phyloP scores from a whole-genome alignment of 2,888 invertebrate species.

The Drosophila demipolita region DNA sequence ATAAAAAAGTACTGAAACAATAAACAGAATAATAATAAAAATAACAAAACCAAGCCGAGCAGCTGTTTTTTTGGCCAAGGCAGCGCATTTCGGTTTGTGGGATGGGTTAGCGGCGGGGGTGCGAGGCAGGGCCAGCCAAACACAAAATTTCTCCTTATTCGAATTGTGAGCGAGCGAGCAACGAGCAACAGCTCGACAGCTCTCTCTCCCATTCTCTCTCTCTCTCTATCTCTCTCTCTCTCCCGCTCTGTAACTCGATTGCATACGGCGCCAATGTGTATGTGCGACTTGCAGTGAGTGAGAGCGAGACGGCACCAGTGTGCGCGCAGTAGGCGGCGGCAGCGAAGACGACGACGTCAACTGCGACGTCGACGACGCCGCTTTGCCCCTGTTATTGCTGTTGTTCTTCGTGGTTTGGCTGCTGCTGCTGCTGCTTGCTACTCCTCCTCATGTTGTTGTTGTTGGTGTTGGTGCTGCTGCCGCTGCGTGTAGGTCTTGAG shows the following conservation, averaged over 20 bases:
- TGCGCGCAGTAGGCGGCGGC: constrained; percentile 60
- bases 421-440: constrained; percentile 24
- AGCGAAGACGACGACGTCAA: constrained; percentile 25
- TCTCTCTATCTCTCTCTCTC: neutral
- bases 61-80: constrained; percentile 57
- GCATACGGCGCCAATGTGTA: constrained; percentile 23
- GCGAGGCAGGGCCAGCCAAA: constrained; percentile 41
- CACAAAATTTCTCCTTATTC: constrained; percentile 52
- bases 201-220: constrained; percentile 27
- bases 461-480: constrained; percentile 65
- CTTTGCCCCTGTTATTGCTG: constrained; percentile 45
- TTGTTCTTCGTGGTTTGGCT: constrained; percentile 16
- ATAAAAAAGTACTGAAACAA: constrained; percentile 59
- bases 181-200: constrained; percentile 19
- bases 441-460: constrained; percentile 34
- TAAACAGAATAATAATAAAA: constrained; percentile 70
- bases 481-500: constrained; percentile 80
- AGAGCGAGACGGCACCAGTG: constrained; percentile 62
- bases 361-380: constrained; percentile 27
- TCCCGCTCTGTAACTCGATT: neutral
- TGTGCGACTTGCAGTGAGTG: constrained; percentile 25
- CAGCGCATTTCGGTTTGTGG: constrained; percentile 40
- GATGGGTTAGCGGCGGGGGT: constrained; percentile 19
- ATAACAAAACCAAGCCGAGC: constrained; percentile 66
- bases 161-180: constrained; percentile 41